These are phyloP conservation scores for Mohoua ochrocephala DNA, from an alignment of 2,113 vertebrate genomes.

Conservation along the genomic window DNA sequence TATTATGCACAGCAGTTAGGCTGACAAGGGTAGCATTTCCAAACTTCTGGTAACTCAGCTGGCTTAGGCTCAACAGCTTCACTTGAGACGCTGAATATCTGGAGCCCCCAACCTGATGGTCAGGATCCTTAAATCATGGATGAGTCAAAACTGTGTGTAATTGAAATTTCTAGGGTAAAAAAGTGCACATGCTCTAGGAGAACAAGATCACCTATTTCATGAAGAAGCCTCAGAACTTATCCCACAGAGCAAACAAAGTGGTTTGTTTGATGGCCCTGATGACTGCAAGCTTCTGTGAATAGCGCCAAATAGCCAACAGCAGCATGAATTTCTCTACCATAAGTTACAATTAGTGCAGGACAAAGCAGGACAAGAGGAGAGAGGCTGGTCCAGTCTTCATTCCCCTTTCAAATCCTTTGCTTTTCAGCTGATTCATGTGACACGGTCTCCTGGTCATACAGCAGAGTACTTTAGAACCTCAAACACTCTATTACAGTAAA, in stretches of 20 bases:
- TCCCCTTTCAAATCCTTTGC: background rate
- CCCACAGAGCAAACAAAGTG: background rate
- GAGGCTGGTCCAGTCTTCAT: background rate
- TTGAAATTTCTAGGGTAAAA: background rate
- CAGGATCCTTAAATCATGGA: background rate
- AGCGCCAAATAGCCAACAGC: background rate
- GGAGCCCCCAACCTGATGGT: rapidly evolving
- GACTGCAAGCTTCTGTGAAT: background rate
- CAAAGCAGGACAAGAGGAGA: background rate
- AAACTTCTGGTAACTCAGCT: background rate
- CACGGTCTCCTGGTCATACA: background rate
- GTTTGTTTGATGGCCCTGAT: background rate
- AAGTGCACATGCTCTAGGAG: background rate
- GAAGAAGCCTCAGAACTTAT: background rate
- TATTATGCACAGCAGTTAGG: background rate
- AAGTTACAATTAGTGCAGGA: background rate
- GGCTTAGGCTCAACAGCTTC: background rate
- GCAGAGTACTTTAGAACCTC: background rate
- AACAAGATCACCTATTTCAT: background rate
- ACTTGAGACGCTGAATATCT: background rate
- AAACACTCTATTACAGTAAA: background rate
- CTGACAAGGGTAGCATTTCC: background rate
- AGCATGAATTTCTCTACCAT: background rate
- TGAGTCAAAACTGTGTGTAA: background rate
- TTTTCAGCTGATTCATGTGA: background rate